These are phyloP conservation scores for Eristalis intricaria DNA, from an alignment of 2,888 invertebrate genomes.

Conservation along the genomic window DNA sequence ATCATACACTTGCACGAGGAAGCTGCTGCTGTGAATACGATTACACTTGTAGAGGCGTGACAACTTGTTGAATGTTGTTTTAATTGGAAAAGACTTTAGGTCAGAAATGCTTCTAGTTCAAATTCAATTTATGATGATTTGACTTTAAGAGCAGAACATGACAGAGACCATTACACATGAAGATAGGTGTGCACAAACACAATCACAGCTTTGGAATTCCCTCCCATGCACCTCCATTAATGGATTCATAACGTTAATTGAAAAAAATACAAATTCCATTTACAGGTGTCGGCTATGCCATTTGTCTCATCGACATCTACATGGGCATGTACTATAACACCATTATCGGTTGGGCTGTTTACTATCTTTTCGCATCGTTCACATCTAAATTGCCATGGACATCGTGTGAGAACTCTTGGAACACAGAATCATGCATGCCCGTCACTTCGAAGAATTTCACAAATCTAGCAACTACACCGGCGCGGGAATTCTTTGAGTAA, in stretches of 20 bases:
- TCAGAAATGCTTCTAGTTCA: neutral
- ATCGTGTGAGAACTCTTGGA: conserved; percentile 92
- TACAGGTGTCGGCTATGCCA: conserved; percentile 96
- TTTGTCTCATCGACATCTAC: conserved; percentile 97
- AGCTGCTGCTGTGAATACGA: neutral
- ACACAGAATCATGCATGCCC: conserved; percentile 88
- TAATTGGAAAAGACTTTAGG: conserved; percentile 29
- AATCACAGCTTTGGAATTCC: neutral
- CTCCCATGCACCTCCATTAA: neutral
- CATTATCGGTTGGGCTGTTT: conserved; percentile 97
- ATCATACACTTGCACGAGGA: conserved; percentile 14
- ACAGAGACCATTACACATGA: no score
- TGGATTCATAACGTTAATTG: neutral
- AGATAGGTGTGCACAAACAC: no score
- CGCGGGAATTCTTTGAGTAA: conserved; percentile 95
- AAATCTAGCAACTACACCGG: conserved; percentile 87
- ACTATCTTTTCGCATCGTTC: conserved; percentile 93
- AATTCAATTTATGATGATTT: neutral
- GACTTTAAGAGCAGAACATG: no score
- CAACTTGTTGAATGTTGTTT: conserved; percentile 37
- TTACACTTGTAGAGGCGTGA: neutral
- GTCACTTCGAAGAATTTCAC: conserved; percentile 84
- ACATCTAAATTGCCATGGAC: conserved; percentile 93
- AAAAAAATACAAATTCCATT: conserved; percentile 22
- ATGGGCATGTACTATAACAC: conserved; percentile 99